Base-by-base conservation (phyloP, 2,888 invertebrate genomes). In the Scaptodrosophila latifasciaeformis region DNA sequence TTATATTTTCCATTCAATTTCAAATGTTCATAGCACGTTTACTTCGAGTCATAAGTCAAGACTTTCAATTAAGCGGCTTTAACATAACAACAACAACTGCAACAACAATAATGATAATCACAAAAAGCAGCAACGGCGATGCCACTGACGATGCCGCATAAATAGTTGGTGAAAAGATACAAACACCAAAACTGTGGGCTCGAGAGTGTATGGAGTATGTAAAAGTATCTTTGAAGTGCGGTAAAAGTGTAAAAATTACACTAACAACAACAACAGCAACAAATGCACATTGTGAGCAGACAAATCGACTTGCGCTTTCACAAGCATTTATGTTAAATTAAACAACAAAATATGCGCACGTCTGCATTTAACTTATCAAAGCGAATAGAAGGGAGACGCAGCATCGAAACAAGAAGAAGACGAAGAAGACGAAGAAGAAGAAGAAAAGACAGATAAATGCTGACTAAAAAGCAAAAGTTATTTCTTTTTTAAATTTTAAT, bases 11-110 rank as follows among this genome's bases (percentile, higher is more conserved):
- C 74, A 65, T 51, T 47, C 52, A 30, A 47, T 21, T 27, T 49
- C 15, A 27, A 15, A 15, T 17, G 9, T 49, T 29, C 17, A 12
- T 3, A 17, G 17, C 18, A 46, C 39, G 29, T 13, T 37, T 24
- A 50, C 49, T 49, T 56, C 51, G 40, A 74, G 74, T 74, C 74
- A 74, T 74, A 74, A 78, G 74, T 78, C 76, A 72, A 78, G 78
- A 74, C 71, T 75, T 74, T 74, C 74, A 74, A 74, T 74, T 78
- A 74, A 75, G 78, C 78, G 60, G 78, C 78, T 77, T 67, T 62
- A 70, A 64, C 31, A 40, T 65, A 65, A 61, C 56, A 56, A 49
- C 43, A 37, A 51, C 55, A 48, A 70, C 49, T 55, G 53, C 52
- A 60, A 54, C 19, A 18, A 17, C 40, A 18, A 35, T 19, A 2